A percentile compares a stretch with the other conserved stretches of the same genome.
Evolutionary conservation across 2,888 invertebrate species (phyloP).

Genomic region (Glaucopsyche alexis): DNA sequence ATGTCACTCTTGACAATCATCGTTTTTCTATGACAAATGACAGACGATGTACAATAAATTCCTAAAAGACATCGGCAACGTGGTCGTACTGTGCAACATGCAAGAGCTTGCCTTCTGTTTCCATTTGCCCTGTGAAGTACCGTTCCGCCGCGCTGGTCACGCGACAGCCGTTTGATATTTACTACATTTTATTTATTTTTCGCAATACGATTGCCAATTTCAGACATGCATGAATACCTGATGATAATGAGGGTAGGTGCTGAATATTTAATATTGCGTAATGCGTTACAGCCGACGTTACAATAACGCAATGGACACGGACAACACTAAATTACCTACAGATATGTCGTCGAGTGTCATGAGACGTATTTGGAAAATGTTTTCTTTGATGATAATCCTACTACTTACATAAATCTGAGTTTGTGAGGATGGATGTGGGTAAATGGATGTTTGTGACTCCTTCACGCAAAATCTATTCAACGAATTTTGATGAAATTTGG

Average conservation of each 20-base stretch:
- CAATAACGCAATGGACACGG: slow-evolving; percentile 3
- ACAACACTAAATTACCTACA: neutral
- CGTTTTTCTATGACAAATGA: too few species aligned
- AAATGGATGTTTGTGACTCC: too few species aligned
- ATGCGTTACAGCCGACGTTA: slow-evolving; percentile 14
- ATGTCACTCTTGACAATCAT: too few species aligned
- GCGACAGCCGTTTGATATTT: slow-evolving; percentile 29
- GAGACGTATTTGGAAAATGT: neutral
- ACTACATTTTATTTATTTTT: slow-evolving; percentile 25
- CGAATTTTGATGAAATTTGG: too few species aligned
- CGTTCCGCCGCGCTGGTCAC: slow-evolving; percentile 32
- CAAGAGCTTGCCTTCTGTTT: neutral
- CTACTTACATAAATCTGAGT: too few species aligned
- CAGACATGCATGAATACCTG: slow-evolving; percentile 21
- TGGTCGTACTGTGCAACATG: too few species aligned
- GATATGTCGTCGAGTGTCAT: neutral
- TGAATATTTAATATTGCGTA: slow-evolving; percentile 23
- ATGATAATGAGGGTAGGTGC: neutral
- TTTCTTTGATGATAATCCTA: neutral
- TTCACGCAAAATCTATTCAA: too few species aligned
- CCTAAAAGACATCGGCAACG: too few species aligned
- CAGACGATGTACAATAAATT: too few species aligned
- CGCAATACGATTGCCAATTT: slow-evolving; percentile 10
- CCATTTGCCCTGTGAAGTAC: slow-evolving; percentile 16
- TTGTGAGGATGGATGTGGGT: too few species aligned